Conservation (phyloP, 1,140 invertebrate species). For the Drosophila rhopaloa region DNA sequence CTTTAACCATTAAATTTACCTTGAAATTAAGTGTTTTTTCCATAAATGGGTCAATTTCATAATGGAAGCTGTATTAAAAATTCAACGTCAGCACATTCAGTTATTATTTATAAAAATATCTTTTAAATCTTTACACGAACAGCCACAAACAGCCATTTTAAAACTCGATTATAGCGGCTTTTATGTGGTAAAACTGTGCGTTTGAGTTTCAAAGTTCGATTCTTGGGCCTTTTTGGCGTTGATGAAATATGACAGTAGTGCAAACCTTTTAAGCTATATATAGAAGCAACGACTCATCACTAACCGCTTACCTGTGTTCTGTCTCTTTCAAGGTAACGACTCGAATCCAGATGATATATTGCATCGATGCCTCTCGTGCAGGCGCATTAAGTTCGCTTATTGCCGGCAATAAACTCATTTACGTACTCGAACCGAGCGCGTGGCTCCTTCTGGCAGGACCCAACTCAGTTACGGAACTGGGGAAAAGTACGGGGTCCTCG, state of each 20-base stretch:
- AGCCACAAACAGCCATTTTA: background rate
- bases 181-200: background rate
- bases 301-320: conserved; percentile 22
- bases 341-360: conserved; percentile 53
- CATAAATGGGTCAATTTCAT: no score
- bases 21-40: no score
- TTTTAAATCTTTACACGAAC: background rate
- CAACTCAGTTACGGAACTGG: conserved; percentile 9
- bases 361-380: conserved; percentile 49
- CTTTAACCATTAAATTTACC: no score
- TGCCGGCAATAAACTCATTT: conserved; percentile 57
- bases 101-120: background rate
- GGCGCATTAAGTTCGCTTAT: conserved; percentile 48
- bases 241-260: conserved; percentile 15
- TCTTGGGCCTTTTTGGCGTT: background rate
- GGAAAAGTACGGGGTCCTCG: conserved; percentile 17
- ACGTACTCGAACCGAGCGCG: conserved; percentile 29
- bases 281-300: conserved; percentile 34
- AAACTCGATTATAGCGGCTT: background rate
- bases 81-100: no score
- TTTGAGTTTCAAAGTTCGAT: background rate
- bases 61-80: no score
- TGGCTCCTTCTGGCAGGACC: conserved; percentile 22
- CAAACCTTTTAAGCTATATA: conserved; percentile 12
- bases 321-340: conserved; percentile 50